Conservation (phyloP, 2,797 vertebrate species). For the Eremophila alpestris region DNA sequence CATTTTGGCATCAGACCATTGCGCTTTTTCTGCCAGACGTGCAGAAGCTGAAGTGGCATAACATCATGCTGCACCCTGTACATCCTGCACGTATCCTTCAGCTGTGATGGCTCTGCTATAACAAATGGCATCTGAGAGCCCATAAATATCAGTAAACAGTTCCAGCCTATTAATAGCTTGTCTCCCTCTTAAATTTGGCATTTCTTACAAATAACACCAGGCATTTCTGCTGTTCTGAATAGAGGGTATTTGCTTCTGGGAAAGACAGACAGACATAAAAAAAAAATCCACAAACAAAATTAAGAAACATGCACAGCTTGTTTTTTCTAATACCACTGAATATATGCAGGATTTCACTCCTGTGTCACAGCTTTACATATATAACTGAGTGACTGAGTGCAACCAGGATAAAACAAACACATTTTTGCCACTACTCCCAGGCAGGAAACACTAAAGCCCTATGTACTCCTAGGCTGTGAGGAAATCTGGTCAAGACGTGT, state of each 20-base stretch:
- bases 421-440: neutral
- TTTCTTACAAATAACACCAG: neutral
- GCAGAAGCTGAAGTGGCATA: conserved; percentile 49
- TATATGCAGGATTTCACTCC: neutral
- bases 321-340: neutral
- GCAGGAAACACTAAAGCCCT: neutral
- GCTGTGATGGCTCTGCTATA: conserved; percentile 36
- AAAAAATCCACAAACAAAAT: neutral
- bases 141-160: conserved; percentile 49
- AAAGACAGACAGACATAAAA: neutral
- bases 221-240: neutral
- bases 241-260: neutral
- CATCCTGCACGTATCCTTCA: conserved; percentile 42
- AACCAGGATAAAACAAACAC: neutral
- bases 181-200: neutral
- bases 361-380: neutral
- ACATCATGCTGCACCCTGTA: conserved; percentile 28
- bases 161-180: conserved; percentile 27
- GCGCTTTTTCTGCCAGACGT: conserved; percentile 36
- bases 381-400: neutral
- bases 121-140: conserved; percentile 40
- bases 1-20: conserved; percentile 44
- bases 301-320: neutral
- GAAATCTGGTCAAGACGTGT: neutral
- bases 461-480: rapidly evolving